These are phyloP conservation scores for Ellobium chinense DNA, from an alignment of 2,888 invertebrate genomes.

Conservation along the genomic window DNA sequence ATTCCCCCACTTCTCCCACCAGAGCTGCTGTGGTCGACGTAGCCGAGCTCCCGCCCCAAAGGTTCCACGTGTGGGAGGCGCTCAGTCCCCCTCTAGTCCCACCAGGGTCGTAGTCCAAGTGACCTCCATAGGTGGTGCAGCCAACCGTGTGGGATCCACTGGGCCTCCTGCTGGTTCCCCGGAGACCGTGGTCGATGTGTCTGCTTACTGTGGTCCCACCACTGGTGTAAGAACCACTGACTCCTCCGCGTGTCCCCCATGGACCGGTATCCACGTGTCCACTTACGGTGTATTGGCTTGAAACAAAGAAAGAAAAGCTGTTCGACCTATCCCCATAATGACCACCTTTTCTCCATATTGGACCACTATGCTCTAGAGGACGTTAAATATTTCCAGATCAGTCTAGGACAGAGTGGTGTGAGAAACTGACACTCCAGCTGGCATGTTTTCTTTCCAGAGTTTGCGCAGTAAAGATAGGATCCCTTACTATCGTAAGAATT, in stretches of 20 bases:
- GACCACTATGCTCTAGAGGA: too few species aligned
- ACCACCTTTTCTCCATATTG: too few species aligned
- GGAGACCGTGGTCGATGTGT: background rate
- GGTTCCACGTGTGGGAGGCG: background rate
- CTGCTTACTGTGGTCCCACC: background rate
- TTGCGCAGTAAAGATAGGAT: too few species aligned
- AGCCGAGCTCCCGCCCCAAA: background rate
- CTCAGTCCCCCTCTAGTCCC: background rate
- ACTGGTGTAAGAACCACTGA: background rate
- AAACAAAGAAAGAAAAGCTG: background rate
- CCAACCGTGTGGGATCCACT: background rate
- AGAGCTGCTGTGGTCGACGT: background rate
- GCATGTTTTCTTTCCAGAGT: too few species aligned
- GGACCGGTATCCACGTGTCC: background rate
- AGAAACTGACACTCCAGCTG: too few species aligned
- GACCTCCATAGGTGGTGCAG: background rate
- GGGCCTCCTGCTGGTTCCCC: background rate
- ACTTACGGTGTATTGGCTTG: background rate
- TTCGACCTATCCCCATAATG: too few species aligned
- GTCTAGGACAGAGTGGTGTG: too few species aligned
- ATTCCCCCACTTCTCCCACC: background rate
- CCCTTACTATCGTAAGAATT: too few species aligned
- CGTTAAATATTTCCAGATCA: too few species aligned
- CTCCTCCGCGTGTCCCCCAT: background rate
- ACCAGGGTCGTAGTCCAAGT: background rate